These are phyloP conservation scores for Gephyroberyx darwinii DNA, from an alignment of 2,797 vertebrate genomes.

Conservation along the genomic window DNA sequence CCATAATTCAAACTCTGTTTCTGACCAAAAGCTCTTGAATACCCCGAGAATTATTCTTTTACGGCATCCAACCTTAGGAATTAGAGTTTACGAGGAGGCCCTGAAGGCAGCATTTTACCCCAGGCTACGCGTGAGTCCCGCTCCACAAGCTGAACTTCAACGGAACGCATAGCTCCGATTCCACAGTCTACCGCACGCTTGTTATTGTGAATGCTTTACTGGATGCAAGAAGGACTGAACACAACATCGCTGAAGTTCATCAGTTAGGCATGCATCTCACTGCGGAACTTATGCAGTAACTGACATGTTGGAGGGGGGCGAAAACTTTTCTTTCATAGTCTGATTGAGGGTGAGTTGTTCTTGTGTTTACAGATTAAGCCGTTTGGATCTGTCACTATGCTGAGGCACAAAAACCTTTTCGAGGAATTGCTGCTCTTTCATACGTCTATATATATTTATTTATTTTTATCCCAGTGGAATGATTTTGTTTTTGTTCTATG, in stretches of 20 bases:
- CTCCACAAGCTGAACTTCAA: constrained; percentile 54
- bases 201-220: constrained; percentile 47
- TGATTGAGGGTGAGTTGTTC: constrained; percentile 72
- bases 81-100: constrained; percentile 49
- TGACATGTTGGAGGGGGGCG: constrained; percentile 13
- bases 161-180: constrained; percentile 27
- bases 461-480: constrained; percentile 56
- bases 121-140: constrained; percentile 45
- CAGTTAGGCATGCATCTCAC: constrained; percentile 26
- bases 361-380: constrained; percentile 17
- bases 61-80: too few species aligned
- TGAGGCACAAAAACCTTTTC: constrained; percentile 25
- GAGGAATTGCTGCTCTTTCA: constrained; percentile 42
- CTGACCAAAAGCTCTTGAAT: too few species aligned
- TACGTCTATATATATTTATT: constrained; percentile 28
- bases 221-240: constrained; percentile 36
- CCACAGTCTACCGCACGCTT: constrained; percentile 15
- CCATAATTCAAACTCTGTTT: too few species aligned
- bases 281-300: not conserved
- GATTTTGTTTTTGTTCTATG: constrained; percentile 76
- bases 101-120: constrained; percentile 65
- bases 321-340: constrained; percentile 57
- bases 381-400: constrained; percentile 42
- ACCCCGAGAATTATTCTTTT: too few species aligned
- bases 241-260: constrained; percentile 4